Evolutionary conservation across 2,888 invertebrate species (phyloP), one percentile per base, ranked within the genome.

Genomic region (Drosophila diplacantha): DNA sequence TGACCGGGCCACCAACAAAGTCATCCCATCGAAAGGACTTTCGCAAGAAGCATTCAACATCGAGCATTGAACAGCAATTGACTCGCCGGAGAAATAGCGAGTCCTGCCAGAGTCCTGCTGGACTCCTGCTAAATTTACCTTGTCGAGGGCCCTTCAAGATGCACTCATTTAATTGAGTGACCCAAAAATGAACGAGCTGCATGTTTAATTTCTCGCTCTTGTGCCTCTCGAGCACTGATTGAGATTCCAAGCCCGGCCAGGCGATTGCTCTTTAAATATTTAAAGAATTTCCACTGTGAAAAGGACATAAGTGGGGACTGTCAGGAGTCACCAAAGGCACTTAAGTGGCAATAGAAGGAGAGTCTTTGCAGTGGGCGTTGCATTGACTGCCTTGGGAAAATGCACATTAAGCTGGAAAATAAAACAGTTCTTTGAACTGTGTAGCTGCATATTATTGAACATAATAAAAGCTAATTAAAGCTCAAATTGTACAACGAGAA

Each of bases 81-180:
- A 61, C 35, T 51, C 52, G 37, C 26, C 22, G 8, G 38, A 35
- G 49, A 43, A 35, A 51, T 31, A 6, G 61, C 26, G 16, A 29
- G 24, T 59, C 43, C 12, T 8, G 44, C 14, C 3, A 11, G 24
- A 24, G 24, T 41, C n/a, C 47, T 60, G 38, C 41, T 18, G 59
- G 29, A 49, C 6, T 46, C 16, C 41, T 29, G n/a, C 7, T 11
- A 58, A 49, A 68, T 50, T 69, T 66, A 68, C 72, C 69, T 69
- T 61, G 24, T 60, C 14, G 61, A 74, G 74, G 49, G 52, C 62
- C 22, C 44, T 55, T 57, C 43, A 63, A 79, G 65, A 43, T 70
- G 74, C 82, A 79, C 74, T 82, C 51, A 61, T 56, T 70, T 69
- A 69, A 74, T 75, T 81, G 63, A 73, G 57, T 70, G 73, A 70